These are phyloP conservation scores for Chaetodon auriga DNA, from an alignment of 2,113 vertebrate genomes.

Conservation along the genomic window DNA sequence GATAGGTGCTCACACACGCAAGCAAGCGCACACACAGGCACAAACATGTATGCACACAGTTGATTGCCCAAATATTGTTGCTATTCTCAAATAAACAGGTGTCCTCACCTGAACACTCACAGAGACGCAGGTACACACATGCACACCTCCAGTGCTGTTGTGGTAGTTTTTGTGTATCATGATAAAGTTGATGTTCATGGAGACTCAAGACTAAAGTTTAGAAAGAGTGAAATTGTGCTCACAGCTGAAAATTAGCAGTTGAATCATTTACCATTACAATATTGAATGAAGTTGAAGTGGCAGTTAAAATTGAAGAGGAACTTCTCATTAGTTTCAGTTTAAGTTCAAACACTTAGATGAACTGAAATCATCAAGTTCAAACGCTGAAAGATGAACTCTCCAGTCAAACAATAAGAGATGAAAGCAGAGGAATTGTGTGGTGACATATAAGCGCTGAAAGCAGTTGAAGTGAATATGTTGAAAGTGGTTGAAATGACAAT, in stretches of 20 bases:
- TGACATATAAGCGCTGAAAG: too few relatives aligned
- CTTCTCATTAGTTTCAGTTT: neutral
- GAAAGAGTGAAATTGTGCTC: neutral
- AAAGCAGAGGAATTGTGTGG: neutral
- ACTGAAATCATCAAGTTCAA: fast-evolving
- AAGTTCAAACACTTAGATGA: slow-evolving; percentile 3
- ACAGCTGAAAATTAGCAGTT: neutral
- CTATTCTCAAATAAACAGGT: slow-evolving; percentile 66
- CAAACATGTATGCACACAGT: slow-evolving; percentile 45
- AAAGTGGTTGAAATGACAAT: neutral
- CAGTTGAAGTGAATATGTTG: neutral
- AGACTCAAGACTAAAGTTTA: slow-evolving; percentile 13
- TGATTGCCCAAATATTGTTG: slow-evolving; percentile 61
- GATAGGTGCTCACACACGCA: slow-evolving; percentile 54
- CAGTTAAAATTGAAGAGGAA: neutral
- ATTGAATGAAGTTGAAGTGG: neutral
- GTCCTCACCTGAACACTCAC: slow-evolving; percentile 47
- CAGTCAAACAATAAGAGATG: neutral
- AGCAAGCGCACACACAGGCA: slow-evolving; percentile 9
- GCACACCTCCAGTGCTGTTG: slow-evolving; percentile 16
- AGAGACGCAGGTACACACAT: slow-evolving; percentile 27
- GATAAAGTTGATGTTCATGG: slow-evolving; percentile 14
- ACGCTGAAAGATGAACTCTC: neutral
- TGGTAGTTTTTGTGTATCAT: neutral
- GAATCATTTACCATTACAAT: neutral